phyloP scores from a whole-genome alignment of 2,888 invertebrate genomes.

The Lapara coniferarum region DNA sequence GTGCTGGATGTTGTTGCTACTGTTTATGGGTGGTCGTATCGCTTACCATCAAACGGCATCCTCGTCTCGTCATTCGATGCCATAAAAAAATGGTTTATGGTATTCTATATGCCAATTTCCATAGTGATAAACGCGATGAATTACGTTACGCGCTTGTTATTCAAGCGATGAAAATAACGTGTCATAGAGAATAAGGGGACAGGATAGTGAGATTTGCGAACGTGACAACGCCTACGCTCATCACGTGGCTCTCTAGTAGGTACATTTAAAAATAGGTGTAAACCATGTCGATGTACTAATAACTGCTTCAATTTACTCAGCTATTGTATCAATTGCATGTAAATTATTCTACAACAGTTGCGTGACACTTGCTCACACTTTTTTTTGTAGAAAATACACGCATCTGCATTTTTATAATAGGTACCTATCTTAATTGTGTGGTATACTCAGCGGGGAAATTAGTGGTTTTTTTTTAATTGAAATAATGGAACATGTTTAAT shows the following conservation, averaged over 20 bases:
- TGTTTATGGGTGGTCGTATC: no score
- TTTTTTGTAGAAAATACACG: not conserved
- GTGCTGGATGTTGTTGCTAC: no score
- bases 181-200: no score
- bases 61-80: no score
- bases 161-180: no score
- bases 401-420: not conserved
- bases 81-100: no score
- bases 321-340: not conserved
- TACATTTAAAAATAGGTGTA: constrained; percentile 31
- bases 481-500: not conserved
- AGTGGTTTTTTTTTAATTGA: not conserved
- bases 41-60: no score
- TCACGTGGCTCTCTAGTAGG: constrained; percentile 32
- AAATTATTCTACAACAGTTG: not conserved
- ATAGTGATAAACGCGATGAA: no score
- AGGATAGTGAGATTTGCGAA: constrained; percentile 29
- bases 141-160: no score
- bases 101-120: no score
- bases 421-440: no score
- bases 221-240: constrained; percentile 41
- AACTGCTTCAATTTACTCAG: constrained; percentile 17
- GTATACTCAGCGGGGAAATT: not conserved
- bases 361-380: not conserved
- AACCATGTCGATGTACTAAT: constrained; percentile 40